Conservation (phyloP, 2,797 vertebrate species). For the Hemitrygon akajei region DNA sequence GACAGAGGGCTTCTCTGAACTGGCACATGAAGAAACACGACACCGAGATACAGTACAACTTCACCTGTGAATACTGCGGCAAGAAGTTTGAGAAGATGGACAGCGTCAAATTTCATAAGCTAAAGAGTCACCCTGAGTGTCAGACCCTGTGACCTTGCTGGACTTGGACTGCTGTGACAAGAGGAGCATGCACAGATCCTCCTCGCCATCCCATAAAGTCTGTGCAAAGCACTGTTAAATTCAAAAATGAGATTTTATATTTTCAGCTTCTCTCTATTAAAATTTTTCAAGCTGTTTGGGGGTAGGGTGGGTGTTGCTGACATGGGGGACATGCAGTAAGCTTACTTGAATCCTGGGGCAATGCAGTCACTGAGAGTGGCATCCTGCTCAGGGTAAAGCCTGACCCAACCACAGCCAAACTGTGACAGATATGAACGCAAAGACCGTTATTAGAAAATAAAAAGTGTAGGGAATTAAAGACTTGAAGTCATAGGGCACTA, state of each 20-base stretch:
- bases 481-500: too few species aligned
- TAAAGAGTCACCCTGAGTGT: slow-evolving; percentile 83
- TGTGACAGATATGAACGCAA: too few species aligned
- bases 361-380: neutral
- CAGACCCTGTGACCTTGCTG: slow-evolving; percentile 56
- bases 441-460: too few species aligned
- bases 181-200: neutral
- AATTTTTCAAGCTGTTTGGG: neutral
- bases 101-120: slow-evolving; percentile 85
- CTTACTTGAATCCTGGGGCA: slow-evolving; percentile 12
- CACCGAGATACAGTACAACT: slow-evolving; percentile 75
- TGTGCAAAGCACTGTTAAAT: slow-evolving; percentile 8
- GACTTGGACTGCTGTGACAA: neutral
- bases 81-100: slow-evolving; percentile 85
- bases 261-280: neutral
- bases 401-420: too few species aligned
- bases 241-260: slow-evolving; percentile 6
- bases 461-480: too few species aligned
- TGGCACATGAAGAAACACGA: slow-evolving; percentile 64
- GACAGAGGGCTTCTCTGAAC: slow-evolving; percentile 76
- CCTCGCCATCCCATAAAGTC: too few species aligned
- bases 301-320: neutral
- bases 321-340: neutral
- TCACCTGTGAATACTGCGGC: slow-evolving; percentile 79
- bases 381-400: too few species aligned